These are phyloP conservation scores for Copidosoma aretas DNA, from an alignment of 2,888 invertebrate genomes.

Conservation along the genomic window DNA sequence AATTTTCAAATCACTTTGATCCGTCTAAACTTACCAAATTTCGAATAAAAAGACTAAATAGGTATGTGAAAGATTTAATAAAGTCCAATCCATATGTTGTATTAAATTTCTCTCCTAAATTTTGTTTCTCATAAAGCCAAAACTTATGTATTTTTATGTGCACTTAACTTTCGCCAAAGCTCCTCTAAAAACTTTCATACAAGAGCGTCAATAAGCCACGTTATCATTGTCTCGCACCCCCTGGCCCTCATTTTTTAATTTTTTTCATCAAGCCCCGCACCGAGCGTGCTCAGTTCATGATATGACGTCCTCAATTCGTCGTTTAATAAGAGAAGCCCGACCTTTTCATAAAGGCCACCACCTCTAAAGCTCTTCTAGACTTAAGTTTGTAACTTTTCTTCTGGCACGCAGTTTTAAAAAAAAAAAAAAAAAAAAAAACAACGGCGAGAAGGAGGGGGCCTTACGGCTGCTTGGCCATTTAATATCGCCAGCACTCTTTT, in stretches of 20 bases:
- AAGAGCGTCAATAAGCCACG: conserved; percentile 11
- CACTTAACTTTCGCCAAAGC: neutral
- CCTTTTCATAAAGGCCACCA: conserved; percentile 36
- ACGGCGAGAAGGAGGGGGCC: neutral
- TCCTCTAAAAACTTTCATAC: neutral
- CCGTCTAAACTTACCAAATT: too few species aligned
- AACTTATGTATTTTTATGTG: too few species aligned
- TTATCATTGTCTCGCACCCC: conserved; percentile 19
- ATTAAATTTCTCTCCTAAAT: too few species aligned
- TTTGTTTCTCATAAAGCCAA: too few species aligned
- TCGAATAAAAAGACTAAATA: too few species aligned
- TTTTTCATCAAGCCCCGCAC: conserved; percentile 35
- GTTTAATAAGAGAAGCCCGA: conserved; percentile 38
- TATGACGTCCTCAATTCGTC: conserved; percentile 39
- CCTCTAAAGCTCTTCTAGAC: conserved; percentile 30
- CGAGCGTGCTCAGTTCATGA: conserved; percentile 28
- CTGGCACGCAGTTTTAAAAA: conserved; percentile 21
- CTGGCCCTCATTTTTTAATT: conserved; percentile 12
- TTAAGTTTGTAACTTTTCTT: conserved; percentile 36
- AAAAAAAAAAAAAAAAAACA: neutral
- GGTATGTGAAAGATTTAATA: too few species aligned
- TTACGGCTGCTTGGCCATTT: conserved; percentile 36
- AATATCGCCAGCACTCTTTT: conserved; percentile 10
- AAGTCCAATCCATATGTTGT: too few species aligned
- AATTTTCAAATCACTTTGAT: too few species aligned